These are phyloP conservation scores for Coilia nasus DNA, from an alignment of 2,797 vertebrate species.

Conservation along the genomic window DNA sequence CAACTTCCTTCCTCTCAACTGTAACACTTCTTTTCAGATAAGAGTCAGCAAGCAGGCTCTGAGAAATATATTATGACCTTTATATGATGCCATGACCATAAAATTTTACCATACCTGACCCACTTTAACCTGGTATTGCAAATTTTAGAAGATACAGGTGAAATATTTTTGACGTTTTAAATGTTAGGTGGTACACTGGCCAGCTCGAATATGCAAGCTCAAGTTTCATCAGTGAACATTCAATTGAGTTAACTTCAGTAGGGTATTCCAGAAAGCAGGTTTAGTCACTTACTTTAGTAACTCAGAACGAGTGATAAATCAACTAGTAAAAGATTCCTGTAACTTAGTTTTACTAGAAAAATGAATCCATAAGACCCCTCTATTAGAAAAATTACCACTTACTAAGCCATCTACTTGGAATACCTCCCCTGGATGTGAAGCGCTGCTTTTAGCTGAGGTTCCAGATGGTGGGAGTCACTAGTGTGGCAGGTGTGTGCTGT, in stretches of 20 bases:
- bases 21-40: slow-evolving; percentile 28
- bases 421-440: neutral
- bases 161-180: neutral
- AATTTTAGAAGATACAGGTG: neutral
- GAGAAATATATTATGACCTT: neutral
- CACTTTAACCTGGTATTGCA: neutral
- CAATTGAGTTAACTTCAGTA: neutral
- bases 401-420: no score
- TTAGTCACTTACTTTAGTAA: no score
- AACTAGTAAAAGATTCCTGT: no score
- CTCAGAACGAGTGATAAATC: no score
- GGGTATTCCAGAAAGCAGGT: no score
- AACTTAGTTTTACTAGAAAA: no score
- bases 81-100: slow-evolving; percentile 6
- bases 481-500: neutral
- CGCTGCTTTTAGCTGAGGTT: neutral
- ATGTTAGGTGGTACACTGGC: neutral
- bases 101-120: neutral
- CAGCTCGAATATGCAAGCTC: neutral
- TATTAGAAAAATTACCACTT: no score
- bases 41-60: slow-evolving; percentile 54
- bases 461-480: neutral
- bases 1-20: slow-evolving; percentile 12
- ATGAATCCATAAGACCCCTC: no score
- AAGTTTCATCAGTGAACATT: neutral